Base-by-base conservation (phyloP, 2,888 invertebrate species). In the Harpalus rubripes region DNA sequence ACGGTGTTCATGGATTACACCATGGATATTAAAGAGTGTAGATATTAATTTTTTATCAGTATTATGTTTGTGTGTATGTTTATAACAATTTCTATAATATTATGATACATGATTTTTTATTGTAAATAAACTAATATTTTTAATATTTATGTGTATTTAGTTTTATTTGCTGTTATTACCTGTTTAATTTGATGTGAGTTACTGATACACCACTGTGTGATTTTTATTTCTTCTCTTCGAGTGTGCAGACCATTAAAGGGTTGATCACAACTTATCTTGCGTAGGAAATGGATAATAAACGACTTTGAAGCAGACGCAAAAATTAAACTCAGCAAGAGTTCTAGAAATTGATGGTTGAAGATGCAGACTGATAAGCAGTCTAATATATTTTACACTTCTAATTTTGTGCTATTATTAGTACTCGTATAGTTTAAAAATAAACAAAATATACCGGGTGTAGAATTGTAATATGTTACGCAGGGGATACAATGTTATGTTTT, bases 1-100 rank as follows among this genome's bases (percentile, higher is more conserved):
- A 58, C 44, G 83, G 83, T 12, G 22, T 74, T 41, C 78, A 78
- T 32, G 80, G 80, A 16, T 15, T 79, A n/a, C 59, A 59, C 5
- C 56, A 59, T 32, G 56, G 79, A 39, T 79, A 79, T 59, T 59
- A n/a, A 81, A 63, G 18, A 81, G 18, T 81, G 44, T 81, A 81
- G 12, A 63, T 44, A 32, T 32, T 32, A 32, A 32, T 32, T 32
- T 32, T 32, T 32, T 32, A 32, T 32, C 41, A 41, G 63, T 52
- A 32, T 81, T 18, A 80, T 80, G n/a, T 18, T 61, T 80, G n/a
- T 32, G 15, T 39, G 26, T 68, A 32, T 39, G 32, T 59, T 59
- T 79, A 79, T 59, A 18, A 16, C 18, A 52, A 44, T 22, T 44
- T 39, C 41, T 56, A 74, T 65, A 18, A 18, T 12, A n/a, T n/a